A percentile compares a stretch with the other conserved stretches of the same genome.
Evolutionary conservation across 2,113 vertebrate genomes (phyloP).

Genomic region (Castor canadensis): DNA sequence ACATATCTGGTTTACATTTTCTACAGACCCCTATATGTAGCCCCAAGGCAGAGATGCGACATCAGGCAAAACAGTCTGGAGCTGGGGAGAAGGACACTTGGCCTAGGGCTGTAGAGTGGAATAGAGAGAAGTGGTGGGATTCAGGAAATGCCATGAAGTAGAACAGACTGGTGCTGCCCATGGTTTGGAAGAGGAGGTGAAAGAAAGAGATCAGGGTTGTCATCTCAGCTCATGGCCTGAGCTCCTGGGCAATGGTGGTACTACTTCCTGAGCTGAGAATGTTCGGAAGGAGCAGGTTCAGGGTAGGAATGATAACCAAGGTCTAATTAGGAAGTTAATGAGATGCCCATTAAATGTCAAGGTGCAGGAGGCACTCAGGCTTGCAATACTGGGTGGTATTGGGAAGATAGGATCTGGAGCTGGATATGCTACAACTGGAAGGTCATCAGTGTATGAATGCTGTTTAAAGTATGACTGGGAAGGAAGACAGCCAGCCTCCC

Average conservation of each 20-base stretch:
- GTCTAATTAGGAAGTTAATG: not conserved
- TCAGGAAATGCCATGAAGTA: not conserved
- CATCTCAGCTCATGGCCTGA: not conserved
- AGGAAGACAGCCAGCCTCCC: not conserved
- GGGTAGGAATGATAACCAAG: not conserved
- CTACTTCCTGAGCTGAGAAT: not conserved
- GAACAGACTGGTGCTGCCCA: not conserved
- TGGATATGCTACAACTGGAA: not conserved
- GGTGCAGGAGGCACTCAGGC: not conserved
- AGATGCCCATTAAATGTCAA: not conserved
- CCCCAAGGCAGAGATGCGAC: not conserved
- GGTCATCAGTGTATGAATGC: fast-evolving
- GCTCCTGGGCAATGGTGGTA: not conserved
- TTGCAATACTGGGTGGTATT: not conserved
- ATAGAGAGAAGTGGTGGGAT: not conserved
- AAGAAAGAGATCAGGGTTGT: not conserved
- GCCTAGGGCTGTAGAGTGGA: not conserved
- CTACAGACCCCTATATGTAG: not conserved
- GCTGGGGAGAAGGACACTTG: not conserved
- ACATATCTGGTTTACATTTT: not conserved
- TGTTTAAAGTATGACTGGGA: not conserved
- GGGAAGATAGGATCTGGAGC: not conserved
- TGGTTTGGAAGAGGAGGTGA: not conserved
- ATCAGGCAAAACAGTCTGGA: not conserved
- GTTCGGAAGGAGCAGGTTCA: not conserved